A percentile compares a stretch with the other conserved stretches of the same genome.
phyloP scores from a whole-genome alignment of 2,888 invertebrate genomes.

The Drosophila subquinaria region DNA sequence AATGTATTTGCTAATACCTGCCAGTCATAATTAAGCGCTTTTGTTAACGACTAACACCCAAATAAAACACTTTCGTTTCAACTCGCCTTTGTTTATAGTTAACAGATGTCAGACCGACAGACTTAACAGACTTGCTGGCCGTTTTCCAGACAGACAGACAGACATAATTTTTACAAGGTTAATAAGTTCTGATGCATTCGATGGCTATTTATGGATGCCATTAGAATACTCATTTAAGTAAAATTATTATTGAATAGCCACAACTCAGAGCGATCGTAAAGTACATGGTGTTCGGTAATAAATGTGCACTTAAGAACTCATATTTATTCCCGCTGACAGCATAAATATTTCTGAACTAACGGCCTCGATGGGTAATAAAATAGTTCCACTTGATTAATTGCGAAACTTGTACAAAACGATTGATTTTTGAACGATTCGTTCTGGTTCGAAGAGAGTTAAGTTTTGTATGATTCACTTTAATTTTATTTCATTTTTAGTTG shows the following conservation, averaged over 20 bases:
- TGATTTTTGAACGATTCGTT: slow-evolving; percentile 45
- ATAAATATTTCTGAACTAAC: slow-evolving; percentile 54
- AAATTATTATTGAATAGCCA: slow-evolving; percentile 62
- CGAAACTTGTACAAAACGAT: slow-evolving; percentile 48
- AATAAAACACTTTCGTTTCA: slow-evolving; percentile 41
- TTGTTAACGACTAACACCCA: slow-evolving; percentile 16
- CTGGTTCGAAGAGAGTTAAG: slow-evolving; percentile 15
- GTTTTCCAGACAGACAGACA: slow-evolving; percentile 18
- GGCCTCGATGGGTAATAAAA: slow-evolving; percentile 46
- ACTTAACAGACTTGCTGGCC: slow-evolving; percentile 13
- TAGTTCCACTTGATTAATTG: slow-evolving; percentile 60
- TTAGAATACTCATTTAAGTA: slow-evolving; percentile 43
- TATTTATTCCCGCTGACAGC: slow-evolving; percentile 60
- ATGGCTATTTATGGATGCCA: slow-evolving; percentile 40
- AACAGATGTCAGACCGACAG: slow-evolving; percentile 21
- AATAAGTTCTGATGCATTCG: slow-evolving; percentile 35
- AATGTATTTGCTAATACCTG: slow-evolving; percentile 34
- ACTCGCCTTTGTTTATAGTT: slow-evolving; percentile 28
- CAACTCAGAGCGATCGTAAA: slow-evolving; percentile 42
- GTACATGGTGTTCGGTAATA: slow-evolving; percentile 54
- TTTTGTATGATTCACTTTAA: slow-evolving; percentile 11
- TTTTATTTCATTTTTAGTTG: slow-evolving; percentile 16
- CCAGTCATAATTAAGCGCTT: slow-evolving; percentile 53
- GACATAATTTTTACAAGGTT: slow-evolving; percentile 27
- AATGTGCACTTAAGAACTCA: slow-evolving; percentile 59